phyloP scores from a whole-genome alignment of 2,113 vertebrate genomes.

The Xiphophorus hellerii region DNA sequence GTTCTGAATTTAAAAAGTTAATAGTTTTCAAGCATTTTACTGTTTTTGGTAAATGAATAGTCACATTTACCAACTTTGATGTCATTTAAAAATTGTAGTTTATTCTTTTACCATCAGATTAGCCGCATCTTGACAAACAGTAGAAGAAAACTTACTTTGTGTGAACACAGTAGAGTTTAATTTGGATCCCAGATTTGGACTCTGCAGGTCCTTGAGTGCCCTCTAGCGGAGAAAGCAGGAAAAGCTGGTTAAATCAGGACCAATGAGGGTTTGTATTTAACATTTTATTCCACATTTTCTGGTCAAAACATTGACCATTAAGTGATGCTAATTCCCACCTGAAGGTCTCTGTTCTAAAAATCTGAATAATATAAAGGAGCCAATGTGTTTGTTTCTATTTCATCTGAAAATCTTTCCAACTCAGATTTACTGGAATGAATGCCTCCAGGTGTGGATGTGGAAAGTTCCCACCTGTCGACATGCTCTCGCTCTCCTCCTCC shows the following conservation, averaged over 20 bases:
- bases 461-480: conserved; percentile 81
- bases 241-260: not conserved
- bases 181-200: conserved; percentile 91
- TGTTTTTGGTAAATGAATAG: no score
- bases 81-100: not conserved
- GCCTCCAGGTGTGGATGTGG: not conserved
- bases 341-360: no score
- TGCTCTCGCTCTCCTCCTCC: conserved; percentile 91
- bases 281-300: no score
- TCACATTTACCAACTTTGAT: no score
- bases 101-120: not conserved
- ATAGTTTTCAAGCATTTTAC: not conserved
- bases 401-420: not conserved
- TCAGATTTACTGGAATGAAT: not conserved
- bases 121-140: not conserved
- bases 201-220: conserved; percentile 86
- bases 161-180: conserved; percentile 98
- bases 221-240: conserved; percentile 77
- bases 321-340: not conserved
- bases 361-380: no score
- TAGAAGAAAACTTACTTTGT: conserved; percentile 88
- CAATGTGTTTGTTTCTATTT: not conserved
- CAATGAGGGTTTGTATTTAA: not conserved
- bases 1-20: not conserved
- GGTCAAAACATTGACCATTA: not conserved